Conservation (phyloP, 2,797 vertebrate genomes). For the Trematomus bernacchii region DNA sequence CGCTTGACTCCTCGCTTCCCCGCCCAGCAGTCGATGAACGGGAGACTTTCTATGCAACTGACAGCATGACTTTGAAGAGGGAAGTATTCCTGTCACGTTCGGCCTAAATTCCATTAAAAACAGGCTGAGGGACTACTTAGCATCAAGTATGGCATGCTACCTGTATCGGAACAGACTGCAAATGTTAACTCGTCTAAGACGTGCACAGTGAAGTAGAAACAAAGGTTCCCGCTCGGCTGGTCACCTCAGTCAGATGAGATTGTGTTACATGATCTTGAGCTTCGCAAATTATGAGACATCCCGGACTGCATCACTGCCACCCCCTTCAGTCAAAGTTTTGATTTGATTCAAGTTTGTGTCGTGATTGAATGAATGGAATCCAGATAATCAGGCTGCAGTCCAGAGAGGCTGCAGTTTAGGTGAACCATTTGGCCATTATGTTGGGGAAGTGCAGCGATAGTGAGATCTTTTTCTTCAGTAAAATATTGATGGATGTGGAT, state of each 20-base stretch:
- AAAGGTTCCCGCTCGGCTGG: background rate
- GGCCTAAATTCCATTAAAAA: slow-evolving; percentile 77
- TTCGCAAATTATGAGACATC: slow-evolving; percentile 4
- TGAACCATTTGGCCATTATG: background rate
- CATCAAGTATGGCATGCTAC: slow-evolving; percentile 49
- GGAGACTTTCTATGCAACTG: slow-evolving; percentile 49
- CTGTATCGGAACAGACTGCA: slow-evolving; percentile 42
- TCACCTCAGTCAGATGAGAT: slow-evolving; percentile 12
- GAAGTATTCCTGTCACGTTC: slow-evolving; percentile 77
- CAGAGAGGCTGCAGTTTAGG: background rate
- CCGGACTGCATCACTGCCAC: background rate
- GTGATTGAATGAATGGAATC: background rate
- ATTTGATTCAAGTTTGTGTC: background rate
- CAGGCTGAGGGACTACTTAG: slow-evolving; percentile 54
- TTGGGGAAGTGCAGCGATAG: background rate
- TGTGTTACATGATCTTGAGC: slow-evolving; percentile 13
- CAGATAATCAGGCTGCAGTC: background rate
- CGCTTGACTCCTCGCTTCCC: slow-evolving; percentile 64
- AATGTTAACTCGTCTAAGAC: slow-evolving; percentile 21
- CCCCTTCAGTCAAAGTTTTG: background rate
- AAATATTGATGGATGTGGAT: background rate
- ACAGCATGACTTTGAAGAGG: slow-evolving; percentile 62
- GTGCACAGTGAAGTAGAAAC: slow-evolving; percentile 9
- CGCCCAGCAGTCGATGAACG: slow-evolving; percentile 62
- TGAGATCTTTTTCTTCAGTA: background rate